Evolutionary conservation across 1,140 invertebrate genomes (phyloP), one percentile per base, ranked within the genome.

Genomic region (Hycleus phaleratus): DNA sequence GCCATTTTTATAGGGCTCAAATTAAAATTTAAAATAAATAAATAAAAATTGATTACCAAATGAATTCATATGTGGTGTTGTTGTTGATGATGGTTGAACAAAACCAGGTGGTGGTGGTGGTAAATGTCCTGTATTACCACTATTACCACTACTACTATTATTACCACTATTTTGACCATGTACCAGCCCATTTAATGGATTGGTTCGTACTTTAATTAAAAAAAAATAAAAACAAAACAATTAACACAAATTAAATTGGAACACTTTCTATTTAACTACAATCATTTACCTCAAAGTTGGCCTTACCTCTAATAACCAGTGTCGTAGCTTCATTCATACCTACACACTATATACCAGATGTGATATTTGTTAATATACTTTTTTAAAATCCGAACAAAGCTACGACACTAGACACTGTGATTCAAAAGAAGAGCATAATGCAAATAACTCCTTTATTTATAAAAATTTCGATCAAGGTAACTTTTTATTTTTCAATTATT

Each of bases 51-150:
- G 1, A 32, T 66, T 68, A 72, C 70, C 71, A 52, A 73, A 73
- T 9, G 70, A 71, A 56, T 76, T 74, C 71, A 76, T 76, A 56
- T 77, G 75, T 65, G 71, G 51, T 26, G 62, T 56, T 7, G 48
- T 50, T 40, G 46, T 66, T 49, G 18, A 18, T 18, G 18, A 18
- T 18, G 64, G 65, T 57, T 73, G 77, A 54, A 74, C 63, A 51
- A 74, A 74, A 53, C 72, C 72, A 8, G 72, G 72, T n/a, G 72
- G 72, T 8, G 72, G 71, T 24, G 71, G 71, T 4, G 68, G 71
- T 62, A 73, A 48, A 50, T 64, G 60, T 12, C 49, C 59, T 18
- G 18, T 18, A 18, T 18, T 18, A 18, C 18, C 18, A 18, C 18
- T 18, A 18, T 18, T 18, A 18, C 18, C 18, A 18, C 18, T 18